These are phyloP conservation scores for Solea solea DNA, from an alignment of 2,113 vertebrate genomes.

Conservation along the genomic window DNA sequence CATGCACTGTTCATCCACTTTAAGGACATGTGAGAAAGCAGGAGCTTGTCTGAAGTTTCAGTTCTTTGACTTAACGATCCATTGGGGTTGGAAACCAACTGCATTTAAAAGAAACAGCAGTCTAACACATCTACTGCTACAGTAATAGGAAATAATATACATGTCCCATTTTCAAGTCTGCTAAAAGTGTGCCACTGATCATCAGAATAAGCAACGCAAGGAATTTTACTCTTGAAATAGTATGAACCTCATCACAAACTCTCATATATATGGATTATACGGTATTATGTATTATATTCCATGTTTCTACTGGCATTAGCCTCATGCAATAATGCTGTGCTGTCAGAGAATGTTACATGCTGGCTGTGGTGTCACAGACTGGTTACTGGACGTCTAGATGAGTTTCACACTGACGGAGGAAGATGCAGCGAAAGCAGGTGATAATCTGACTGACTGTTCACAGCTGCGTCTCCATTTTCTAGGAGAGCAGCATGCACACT, in stretches of 20 bases:
- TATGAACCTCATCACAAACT: not conserved
- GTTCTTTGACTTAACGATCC: not conserved
- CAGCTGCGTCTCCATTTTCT: constrained; percentile 51
- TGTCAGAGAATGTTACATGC: constrained; percentile 34
- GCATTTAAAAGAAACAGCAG: not conserved
- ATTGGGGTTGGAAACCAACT: not conserved
- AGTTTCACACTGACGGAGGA: constrained; percentile 42
- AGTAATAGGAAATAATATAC: too few relatives aligned
- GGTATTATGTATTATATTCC: not conserved
- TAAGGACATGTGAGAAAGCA: not conserved
- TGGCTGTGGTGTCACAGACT: constrained; percentile 4
- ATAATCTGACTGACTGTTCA: constrained; percentile 57
- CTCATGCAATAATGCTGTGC: not conserved
- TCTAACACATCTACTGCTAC: too few relatives aligned
- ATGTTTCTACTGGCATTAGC: constrained; percentile 3
- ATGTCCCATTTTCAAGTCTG: too few relatives aligned
- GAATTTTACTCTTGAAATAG: too few relatives aligned
- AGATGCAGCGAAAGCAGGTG: constrained; percentile 51
- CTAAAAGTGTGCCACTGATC: not conserved
- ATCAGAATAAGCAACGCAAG: not conserved
- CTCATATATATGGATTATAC: not conserved
- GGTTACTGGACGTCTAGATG: constrained; percentile 42
- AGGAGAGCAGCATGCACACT: constrained; percentile 22
- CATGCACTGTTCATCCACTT: not conserved
- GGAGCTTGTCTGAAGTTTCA: not conserved